A percentile compares a stretch with the other conserved stretches of the same genome.
Conservation (phyloP, 1,140 invertebrate species). For the Sycophaga agraensis region DNA sequence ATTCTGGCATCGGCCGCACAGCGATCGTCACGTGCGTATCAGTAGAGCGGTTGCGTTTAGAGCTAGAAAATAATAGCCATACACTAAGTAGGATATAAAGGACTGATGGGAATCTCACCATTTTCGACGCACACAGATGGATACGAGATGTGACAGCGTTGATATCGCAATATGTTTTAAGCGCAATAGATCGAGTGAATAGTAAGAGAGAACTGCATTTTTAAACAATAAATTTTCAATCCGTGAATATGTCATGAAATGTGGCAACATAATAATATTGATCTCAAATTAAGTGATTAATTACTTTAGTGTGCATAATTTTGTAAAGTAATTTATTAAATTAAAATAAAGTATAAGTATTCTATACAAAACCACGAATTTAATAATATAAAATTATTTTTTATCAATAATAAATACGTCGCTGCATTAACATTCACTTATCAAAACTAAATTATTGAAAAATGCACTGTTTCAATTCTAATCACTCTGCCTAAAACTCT, state of each 20-base stretch:
- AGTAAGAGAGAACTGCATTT: constrained; percentile 10
- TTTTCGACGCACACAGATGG: constrained; percentile 58
- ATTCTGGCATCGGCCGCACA: constrained; percentile 49
- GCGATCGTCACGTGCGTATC: constrained; percentile 49
- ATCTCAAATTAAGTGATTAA: background rate
- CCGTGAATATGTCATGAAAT: background rate
- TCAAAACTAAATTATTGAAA: constrained; percentile 21
- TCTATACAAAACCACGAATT: no score
- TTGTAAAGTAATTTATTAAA: background rate
- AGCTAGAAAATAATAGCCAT: constrained; percentile 57
- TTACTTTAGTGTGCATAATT: background rate
- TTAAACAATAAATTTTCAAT: constrained; percentile 20
- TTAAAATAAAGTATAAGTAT: background rate
- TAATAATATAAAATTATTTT: no score
- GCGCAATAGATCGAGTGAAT: constrained; percentile 28
- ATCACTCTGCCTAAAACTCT: constrained; percentile 9
- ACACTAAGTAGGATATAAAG: constrained; percentile 53
- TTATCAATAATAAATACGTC: background rate
- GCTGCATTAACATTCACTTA: constrained; percentile 8
- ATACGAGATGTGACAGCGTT: constrained; percentile 57
- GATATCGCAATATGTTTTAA: constrained; percentile 47
- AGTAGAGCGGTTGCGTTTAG: constrained; percentile 52
- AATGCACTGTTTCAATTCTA: constrained; percentile 1
- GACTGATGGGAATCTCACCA: constrained; percentile 58
- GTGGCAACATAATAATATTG: background rate